A percentile compares a stretch with the other conserved stretches of the same genome.
phyloP scores from a whole-genome alignment of 2,797 vertebrate genomes.

The Chrosomus eos region DNA sequence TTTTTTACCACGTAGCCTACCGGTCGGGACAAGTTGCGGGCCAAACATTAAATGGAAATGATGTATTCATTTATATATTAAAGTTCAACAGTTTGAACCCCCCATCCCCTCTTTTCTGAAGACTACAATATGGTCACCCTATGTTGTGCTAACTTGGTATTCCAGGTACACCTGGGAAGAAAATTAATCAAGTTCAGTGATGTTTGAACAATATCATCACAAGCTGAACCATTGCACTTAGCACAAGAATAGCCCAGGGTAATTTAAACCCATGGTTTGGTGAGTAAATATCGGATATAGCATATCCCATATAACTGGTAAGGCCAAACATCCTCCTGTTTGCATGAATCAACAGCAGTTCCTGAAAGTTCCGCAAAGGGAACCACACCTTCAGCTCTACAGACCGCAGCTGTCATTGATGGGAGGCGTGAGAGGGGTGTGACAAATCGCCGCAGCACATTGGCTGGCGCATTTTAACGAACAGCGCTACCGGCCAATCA shows the following conservation, averaged over 20 bases:
- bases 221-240: slow-evolving; percentile 1
- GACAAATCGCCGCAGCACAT: slow-evolving; percentile 65
- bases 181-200: not conserved
- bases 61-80: too few species aligned
- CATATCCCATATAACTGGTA: not conserved
- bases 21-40: too few species aligned
- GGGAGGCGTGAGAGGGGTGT: slow-evolving; percentile 78
- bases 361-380: slow-evolving; percentile 24
- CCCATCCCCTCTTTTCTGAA: too few species aligned
- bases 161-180: not conserved
- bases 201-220: slow-evolving; percentile 16
- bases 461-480: slow-evolving; percentile 65
- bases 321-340: slow-evolving; percentile 23
- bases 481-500: slow-evolving; percentile 66
- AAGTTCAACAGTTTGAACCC: too few species aligned
- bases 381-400: slow-evolving; percentile 48
- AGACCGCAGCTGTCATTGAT: slow-evolving; percentile 55
- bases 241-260: slow-evolving; percentile 14
- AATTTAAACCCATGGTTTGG: slow-evolving; percentile 29
- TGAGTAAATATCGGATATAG: slow-evolving; percentile 24
- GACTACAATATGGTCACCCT: too few species aligned
- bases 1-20: too few species aligned
- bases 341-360: slow-evolving; percentile 40
- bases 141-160: not conserved
- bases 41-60: too few species aligned